phyloP scores from a whole-genome alignment of 2,888 invertebrate species.

The Pimpla rufipes region DNA sequence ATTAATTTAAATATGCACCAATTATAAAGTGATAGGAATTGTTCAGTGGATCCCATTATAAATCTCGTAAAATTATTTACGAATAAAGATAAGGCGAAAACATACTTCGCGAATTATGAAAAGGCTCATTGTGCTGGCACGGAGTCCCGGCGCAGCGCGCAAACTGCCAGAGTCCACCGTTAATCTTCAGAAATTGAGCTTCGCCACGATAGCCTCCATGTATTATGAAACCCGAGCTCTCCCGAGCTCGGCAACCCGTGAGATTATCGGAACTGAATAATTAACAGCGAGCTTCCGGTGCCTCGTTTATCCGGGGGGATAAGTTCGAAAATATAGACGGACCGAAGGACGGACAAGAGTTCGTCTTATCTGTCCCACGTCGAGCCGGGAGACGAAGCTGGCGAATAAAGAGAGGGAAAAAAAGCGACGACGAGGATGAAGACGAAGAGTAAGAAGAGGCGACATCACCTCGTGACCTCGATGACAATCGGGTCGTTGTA shows the following conservation, averaged over 20 bases:
- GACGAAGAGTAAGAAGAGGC: constrained; percentile 47
- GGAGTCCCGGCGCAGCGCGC: not conserved
- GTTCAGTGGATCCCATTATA: not conserved
- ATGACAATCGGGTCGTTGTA: constrained; percentile 77
- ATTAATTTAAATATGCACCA: too few relatives aligned
- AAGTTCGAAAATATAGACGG: constrained; percentile 32
- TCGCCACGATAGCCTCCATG: not conserved
- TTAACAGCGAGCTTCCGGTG: constrained; percentile 45
- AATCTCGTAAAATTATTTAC: not conserved
- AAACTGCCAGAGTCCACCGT: not conserved
- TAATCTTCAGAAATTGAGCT: constrained; percentile 16
- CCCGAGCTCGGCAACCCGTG: constrained; percentile 12
- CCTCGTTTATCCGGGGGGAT: not conserved
- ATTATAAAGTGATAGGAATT: not conserved
- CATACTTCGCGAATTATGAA: not conserved
- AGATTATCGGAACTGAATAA: constrained; percentile 46
- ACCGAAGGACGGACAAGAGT: constrained; percentile 36
- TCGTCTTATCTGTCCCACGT: constrained; percentile 37
- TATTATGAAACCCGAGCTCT: constrained; percentile 12
- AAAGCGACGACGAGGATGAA: not conserved
- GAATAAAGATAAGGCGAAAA: not conserved
- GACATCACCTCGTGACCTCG: constrained; percentile 75
- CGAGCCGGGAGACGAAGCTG: not conserved
- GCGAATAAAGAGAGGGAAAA: constrained; percentile 2
- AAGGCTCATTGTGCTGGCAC: constrained; percentile 4